A percentile compares a stretch with the other conserved stretches of the same genome.
These are phyloP conservation scores for Engystomops pustulosus DNA, from an alignment of 2,113 vertebrate species.

Conservation along the genomic window DNA sequence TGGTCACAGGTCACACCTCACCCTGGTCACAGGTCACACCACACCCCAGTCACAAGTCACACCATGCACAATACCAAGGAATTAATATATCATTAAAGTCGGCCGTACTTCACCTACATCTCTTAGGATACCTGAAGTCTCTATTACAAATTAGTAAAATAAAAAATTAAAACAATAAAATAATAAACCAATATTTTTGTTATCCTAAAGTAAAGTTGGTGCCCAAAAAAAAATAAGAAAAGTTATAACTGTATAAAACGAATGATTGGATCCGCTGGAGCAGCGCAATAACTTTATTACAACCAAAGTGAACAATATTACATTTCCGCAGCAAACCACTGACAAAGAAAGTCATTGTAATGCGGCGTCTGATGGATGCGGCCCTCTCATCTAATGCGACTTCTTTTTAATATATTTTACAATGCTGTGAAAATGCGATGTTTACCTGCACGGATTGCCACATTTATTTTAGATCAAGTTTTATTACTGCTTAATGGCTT, in stretches of 20 bases:
- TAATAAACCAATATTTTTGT: neutral
- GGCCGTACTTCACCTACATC: no score
- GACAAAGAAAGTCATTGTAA: slow-evolving; percentile 36
- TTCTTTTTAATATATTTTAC: slow-evolving; percentile 57
- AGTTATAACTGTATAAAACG: slow-evolving; percentile 44
- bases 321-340: slow-evolving; percentile 40
- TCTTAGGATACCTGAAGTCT: neutral
- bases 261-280: slow-evolving; percentile 44
- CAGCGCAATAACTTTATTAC: slow-evolving; percentile 55
- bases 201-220: slow-evolving; percentile 24
- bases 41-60: no score
- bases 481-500: slow-evolving; percentile 52
- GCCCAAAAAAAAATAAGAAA: no score
- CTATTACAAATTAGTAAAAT: neutral
- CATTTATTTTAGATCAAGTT: slow-evolving; percentile 55
- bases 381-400: slow-evolving; percentile 38
- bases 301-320: slow-evolving; percentile 48
- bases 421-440: slow-evolving; percentile 18
- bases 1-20: no score
- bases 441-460: slow-evolving; percentile 40
- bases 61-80: no score
- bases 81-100: no score
- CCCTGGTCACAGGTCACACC: no score
- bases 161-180: neutral
- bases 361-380: slow-evolving; percentile 42